These are phyloP conservation scores for Sebastolobus alascanus DNA, from an alignment of 2,797 vertebrate species.

Conservation along the genomic window DNA sequence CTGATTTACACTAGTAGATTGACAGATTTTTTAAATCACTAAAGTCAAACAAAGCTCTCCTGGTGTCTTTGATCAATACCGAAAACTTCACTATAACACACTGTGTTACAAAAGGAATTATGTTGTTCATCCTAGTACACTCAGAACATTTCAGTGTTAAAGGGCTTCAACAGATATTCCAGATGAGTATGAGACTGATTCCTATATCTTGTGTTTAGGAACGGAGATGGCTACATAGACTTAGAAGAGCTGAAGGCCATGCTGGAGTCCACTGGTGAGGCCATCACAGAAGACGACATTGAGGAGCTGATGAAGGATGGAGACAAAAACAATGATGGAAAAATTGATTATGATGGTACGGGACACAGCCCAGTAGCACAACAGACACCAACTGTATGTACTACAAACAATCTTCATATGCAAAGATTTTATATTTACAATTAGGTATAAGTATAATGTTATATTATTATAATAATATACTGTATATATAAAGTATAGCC, in stretches of 20 bases:
- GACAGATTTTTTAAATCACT: background rate
- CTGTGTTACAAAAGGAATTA: background rate
- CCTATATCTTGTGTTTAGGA: constrained; percentile 71
- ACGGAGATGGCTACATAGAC: constrained; percentile 88
- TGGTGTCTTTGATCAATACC: background rate
- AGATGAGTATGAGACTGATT: background rate
- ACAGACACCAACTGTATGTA: background rate
- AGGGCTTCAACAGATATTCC: background rate
- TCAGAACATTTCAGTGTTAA: background rate
- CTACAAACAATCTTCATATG: background rate
- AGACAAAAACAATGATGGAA: constrained; percentile 89
- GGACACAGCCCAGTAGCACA: background rate
- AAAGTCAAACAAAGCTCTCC: background rate
- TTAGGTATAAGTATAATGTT: background rate
- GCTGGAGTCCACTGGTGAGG: constrained; percentile 86
- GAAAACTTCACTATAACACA: background rate
- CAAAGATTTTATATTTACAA: background rate
- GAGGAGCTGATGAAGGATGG: constrained; percentile 89
- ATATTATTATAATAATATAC: no score
- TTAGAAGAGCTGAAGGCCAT: constrained; percentile 87
- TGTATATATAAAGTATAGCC: background rate
- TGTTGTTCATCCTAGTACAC: background rate
- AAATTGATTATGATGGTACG: constrained; percentile 88
- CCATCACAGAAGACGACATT: constrained; percentile 88
- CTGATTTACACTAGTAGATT: background rate